Evolutionary conservation across 2,113 vertebrate species (phyloP), one percentile per base, ranked within the genome.

Genomic region (Lagenorhynchus albirostris): DNA sequence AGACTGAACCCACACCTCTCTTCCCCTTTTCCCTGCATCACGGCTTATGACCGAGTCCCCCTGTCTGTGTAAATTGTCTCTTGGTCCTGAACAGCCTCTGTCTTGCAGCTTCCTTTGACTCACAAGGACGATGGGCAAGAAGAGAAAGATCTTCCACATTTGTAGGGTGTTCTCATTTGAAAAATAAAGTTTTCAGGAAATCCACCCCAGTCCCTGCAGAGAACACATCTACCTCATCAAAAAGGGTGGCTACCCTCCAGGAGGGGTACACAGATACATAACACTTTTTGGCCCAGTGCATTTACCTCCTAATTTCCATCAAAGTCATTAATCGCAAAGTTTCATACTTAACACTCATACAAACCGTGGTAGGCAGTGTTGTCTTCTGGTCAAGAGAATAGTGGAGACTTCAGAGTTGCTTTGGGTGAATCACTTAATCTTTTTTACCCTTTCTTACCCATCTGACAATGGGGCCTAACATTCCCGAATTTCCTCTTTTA

Each of bases 401-500:
- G 18, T 41, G 60, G n/a, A 12, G 4, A 44, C 44, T 84, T 96
- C 33, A 71, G 26, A 36, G 50, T 68, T 71, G 33, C 20, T 89
- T 47, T 76, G 44, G 15, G 67, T 70, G 53, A 94, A 58, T 77
- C 38, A 38, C 21, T 44, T 47, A 12, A 38, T 50, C 17, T 44
- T 79, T 80, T 91, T 62, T 29, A 50, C 29, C 84, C 73, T 92
- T 95, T 87, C 71, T 84, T 89, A 31, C 15, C 91, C 29, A 25
- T 62, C 63, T 80, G 82, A 84, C 90, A 93, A 47, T 77, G 33
- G 70, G 15, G 6, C 62, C 80, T 80, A 68, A 38, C 76, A 18
- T 89, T 47, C 60, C 29, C 10, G 8, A 91, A 60, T 93, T 95
- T 96, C 70, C 92, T 89, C n/a, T 93, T 90, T 68, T 55, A 95